Evolutionary conservation across 2,113 vertebrate species (phyloP).

Genomic region (Cyphomyrus discorhynchus): DNA sequence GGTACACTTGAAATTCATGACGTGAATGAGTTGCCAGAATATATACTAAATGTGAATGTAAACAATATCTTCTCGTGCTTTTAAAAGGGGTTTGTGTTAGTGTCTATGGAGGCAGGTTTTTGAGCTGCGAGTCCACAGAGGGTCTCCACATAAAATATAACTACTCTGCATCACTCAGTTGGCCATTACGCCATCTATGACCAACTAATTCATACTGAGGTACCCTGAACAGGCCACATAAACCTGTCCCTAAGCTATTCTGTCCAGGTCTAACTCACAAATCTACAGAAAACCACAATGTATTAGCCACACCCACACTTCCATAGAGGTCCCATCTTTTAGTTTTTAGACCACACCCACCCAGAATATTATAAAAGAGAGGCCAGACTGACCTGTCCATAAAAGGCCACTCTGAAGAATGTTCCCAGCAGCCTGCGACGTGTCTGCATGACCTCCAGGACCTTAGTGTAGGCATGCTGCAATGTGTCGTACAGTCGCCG

Average conservation of each 20-base stretch:
- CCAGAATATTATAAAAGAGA: background rate
- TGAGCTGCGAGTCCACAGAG: background rate
- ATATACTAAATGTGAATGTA: background rate
- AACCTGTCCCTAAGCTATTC: background rate
- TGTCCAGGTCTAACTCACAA: background rate
- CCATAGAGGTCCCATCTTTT: slow-evolving; percentile 75
- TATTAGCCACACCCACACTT: slow-evolving; percentile 53
- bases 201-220: background rate
- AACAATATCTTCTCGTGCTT: background rate
- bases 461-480: slow-evolving; percentile 88
- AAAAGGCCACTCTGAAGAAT: slow-evolving; percentile 93
- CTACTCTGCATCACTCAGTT: background rate
- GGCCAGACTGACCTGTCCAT: slow-evolving; percentile 68
- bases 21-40: background rate
- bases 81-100: background rate
- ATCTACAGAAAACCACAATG: background rate
- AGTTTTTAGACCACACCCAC: background rate
- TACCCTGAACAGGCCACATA: background rate
- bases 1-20: background rate
- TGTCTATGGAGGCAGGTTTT: background rate
- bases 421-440: slow-evolving; percentile 86
- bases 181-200: background rate
- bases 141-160: background rate
- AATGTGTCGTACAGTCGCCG: slow-evolving; percentile 86
- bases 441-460: slow-evolving; percentile 85